Base-by-base conservation (phyloP, 2,888 invertebrate genomes). In the Eucera pruinosa region DNA sequence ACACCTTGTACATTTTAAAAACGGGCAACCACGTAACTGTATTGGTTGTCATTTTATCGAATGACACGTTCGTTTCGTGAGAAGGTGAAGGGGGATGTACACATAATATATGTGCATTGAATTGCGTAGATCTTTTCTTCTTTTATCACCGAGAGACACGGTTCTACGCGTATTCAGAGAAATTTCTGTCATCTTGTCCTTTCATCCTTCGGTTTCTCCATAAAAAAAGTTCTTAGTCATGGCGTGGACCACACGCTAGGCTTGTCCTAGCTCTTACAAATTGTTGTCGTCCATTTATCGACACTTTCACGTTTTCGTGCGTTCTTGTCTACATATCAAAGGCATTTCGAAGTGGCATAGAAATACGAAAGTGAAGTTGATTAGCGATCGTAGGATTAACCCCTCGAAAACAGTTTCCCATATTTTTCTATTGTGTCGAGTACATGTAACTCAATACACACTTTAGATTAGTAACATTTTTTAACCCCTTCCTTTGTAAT, bases 221-320 rank as follows among this genome's bases (percentile, higher is more conserved):
- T 27, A 4, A n/a, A 25, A 33, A 65, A 65, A 39, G 18, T 50
- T 25, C 48, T 57, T 55, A 65, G 64, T 70, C 70, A 70, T 4
- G 39, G 30, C 18, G 13, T 5, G 41, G 41, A 15, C 25, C 25
- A 25, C 30, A 47, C 3, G 23, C n/a, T n/a, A 2, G 27, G 20
- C 41, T 57, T 33, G 33, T 57, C 39, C 23, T n/a, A 18, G 27
- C 2, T 33, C 41, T 2, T 65, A 43, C 48, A 57, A 57, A 70
- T 70, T 30, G 18, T 45, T 20, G 20, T 36, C 48, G 48, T 23
- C 39, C 33, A 27, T 70, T 70, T 70, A 70, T 57, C 57, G 65
- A 65, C 65, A 41, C 55, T 48, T 70, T 11, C 30, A 25, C 25
- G 11, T 23, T n/a, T n/a, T 25, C 30, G 13, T 18, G 41, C 55